Base-by-base conservation (phyloP, 2,113 vertebrate genomes). In the Istiophorus platypterus region DNA sequence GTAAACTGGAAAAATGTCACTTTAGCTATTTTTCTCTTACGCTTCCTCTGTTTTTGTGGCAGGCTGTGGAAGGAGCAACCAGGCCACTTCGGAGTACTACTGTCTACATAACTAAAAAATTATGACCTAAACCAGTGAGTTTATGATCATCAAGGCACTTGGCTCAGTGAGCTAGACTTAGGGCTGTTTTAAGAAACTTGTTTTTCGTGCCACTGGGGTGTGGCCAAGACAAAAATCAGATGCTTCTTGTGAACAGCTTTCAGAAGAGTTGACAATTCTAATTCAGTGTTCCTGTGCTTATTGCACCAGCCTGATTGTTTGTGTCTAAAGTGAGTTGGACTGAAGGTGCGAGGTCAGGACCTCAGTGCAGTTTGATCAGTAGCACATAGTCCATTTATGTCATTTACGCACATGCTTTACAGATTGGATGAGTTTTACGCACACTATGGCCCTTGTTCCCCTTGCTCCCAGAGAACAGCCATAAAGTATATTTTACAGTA, bases 281-380 rank as follows among this genome's bases (percentile, higher is more conserved):
- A 56, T 71, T 63, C 54, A 15, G 42, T 26, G 14, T 12, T 52
- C 13, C 18, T 45, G n/a, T n/a, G 72, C 69, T 81, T 68, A 61
- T 73, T 68, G 57, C 59, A 62, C 42, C 65, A n/a, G 54, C 27
- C 41, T 73, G 75, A 52, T 42, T 73, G 57, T 87, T 58, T 63
- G 62, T 52, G n/a, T 73, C 24, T 70, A 39, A 68, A 88, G 87
- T 87, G 81, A 87, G 90, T 88, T 83, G 80, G 45, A 14, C 45
- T 65, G 56, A 72, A 29, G 64, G 66, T 29, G 52, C 67, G 68
- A 20, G 13, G 54, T 66, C 54, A 15, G 31, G 71, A 34, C 61
- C 74, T 69, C 24, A 0, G 65, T 76, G 51, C 69, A 37, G 58
- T 49, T 45, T 17, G 70, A 69, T 80, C 80, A 49, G 69, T 56